Base-by-base conservation (phyloP, 2,113 vertebrate species). In the Proterorhinus semilunaris region DNA sequence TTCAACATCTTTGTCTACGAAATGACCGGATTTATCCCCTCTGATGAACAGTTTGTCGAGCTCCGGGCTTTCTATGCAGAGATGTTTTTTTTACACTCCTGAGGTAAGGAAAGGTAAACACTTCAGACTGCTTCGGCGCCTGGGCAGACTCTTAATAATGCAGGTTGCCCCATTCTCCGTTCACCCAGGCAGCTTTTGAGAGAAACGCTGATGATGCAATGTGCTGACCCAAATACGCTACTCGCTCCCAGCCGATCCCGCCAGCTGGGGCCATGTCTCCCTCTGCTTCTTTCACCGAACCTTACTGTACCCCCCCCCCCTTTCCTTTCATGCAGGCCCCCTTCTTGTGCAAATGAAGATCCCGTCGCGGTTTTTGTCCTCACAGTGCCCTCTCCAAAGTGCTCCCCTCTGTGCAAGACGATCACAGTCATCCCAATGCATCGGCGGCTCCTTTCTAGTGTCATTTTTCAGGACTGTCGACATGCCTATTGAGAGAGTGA, bases 221-320 rank as follows among this genome's bases (percentile, higher is more conserved):
- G 89, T 93, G 84, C 90, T 95, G 95, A 95, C 94, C 94, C 91
- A 96, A 86, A 95, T 95, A 93, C 87, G 75, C 79, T 90, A 90
- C 89, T 84, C 82, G 85, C 76, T 95, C 93, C 93, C 92, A 67
- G 63, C 46, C 92, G 94, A 93, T 81, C 83, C 75, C 78, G 67
- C 89, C 93, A 94, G 92, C 90, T 94, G 92, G 89, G 86, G 83
- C 55, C 82, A 54, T 68, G 67, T 75, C 63, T 69, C 62, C 42
- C 78, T 52, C 64, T 44, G 43, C 48, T 57, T 65, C 74, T 73
- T 78, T 76, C 70, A 80, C 65, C 82, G 81, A 78, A 46, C 64
- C 68, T 71, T 50, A 70, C 53, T 62, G 43, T 62, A 47, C 52
- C 27, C 44, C 21, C 21, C 21, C 27, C 44, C 62, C 59, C 80